Evolutionary conservation across 1,140 invertebrate genomes (phyloP).

Genomic region (Drosophila oshimai): DNA sequence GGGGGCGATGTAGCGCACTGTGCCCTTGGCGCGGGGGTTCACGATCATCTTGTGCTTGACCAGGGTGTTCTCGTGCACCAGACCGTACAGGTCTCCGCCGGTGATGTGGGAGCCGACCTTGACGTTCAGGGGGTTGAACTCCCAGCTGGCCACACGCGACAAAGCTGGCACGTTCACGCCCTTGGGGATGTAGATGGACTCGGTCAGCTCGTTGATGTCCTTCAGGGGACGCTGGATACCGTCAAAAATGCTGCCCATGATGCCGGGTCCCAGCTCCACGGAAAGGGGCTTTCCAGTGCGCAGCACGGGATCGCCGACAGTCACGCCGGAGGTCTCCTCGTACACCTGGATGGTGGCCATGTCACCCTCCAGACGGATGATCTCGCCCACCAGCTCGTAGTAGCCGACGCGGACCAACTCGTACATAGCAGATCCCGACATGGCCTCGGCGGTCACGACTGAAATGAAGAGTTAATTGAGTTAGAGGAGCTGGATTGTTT

Average conservation of each 20-base stretch:
- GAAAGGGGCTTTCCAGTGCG: constrained; percentile 97
- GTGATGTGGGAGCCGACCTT: constrained; percentile 98
- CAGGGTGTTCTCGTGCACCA: constrained; percentile 98
- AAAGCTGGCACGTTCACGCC: constrained; percentile 98
- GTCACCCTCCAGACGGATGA: constrained; percentile 99
- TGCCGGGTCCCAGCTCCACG: constrained; percentile 95
- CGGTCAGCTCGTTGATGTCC: constrained; percentile 96
- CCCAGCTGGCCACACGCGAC: constrained; percentile 92
- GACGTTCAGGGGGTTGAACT: constrained; percentile 95
- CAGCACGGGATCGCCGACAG: constrained; percentile 98
- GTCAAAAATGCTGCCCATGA: constrained; percentile 90
- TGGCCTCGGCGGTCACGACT: constrained; percentile 99
- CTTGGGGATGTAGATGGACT: constrained; percentile 99
- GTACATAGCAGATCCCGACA: constrained; percentile 99
- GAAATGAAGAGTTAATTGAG: not conserved
- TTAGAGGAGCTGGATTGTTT: not conserved
- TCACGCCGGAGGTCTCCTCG: constrained; percentile 99
- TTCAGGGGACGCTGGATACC: constrained; percentile 99
- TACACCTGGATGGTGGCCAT: constrained; percentile 86
- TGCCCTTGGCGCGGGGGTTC: constrained; percentile 97
- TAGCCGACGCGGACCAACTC: constrained; percentile 99
- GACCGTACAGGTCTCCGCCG: constrained; percentile 98
- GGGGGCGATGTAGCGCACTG: constrained; percentile 96
- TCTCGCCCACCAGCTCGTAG: constrained; percentile 98
- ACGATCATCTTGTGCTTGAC: constrained; percentile 99